These are phyloP conservation scores for Therioaphis trifolii DNA, from an alignment of 2,888 invertebrate species.

Conservation along the genomic window DNA sequence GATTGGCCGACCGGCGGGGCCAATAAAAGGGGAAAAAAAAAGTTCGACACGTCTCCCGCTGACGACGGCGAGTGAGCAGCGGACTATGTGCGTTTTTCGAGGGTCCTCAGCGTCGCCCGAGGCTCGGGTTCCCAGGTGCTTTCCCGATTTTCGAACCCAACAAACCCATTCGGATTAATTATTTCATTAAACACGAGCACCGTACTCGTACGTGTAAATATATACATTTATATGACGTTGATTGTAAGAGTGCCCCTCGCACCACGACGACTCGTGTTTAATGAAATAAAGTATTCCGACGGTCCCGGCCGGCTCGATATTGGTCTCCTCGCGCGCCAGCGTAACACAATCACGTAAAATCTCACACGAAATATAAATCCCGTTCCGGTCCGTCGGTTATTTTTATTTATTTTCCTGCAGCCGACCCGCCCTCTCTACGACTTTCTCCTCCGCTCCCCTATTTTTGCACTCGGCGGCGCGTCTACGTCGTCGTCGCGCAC, in stretches of 20 bases:
- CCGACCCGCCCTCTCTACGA: neutral
- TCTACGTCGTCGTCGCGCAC: no score
- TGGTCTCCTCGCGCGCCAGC: no score
- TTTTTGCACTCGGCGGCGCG: slow-evolving; percentile 14
- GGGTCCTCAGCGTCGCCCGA: slow-evolving; percentile 35
- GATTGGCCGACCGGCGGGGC: slow-evolving; percentile 58
- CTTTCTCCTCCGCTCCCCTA: no score
- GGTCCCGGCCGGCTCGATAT: neutral
- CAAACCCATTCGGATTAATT: slow-evolving; percentile 52
- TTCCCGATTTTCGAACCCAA: slow-evolving; percentile 38
- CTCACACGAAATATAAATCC: neutral
- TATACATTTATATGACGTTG: neutral
- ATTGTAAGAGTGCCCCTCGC: no score
- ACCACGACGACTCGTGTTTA: no score
- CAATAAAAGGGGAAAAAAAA: slow-evolving; percentile 50
- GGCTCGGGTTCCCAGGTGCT: slow-evolving; percentile 47
- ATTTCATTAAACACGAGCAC: slow-evolving; percentile 50
- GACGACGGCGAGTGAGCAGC: slow-evolving; percentile 18
- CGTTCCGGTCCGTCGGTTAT: slow-evolving; percentile 40
- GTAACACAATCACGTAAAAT: no score
- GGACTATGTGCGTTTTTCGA: no score
- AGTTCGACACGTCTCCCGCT: slow-evolving; percentile 49
- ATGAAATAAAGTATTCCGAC: neutral
- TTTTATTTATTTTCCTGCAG: slow-evolving; percentile 23
- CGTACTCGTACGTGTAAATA: neutral